These are phyloP conservation scores for Cervus canadensis DNA, from an alignment of 2,113 vertebrate genomes.

Conservation along the genomic window DNA sequence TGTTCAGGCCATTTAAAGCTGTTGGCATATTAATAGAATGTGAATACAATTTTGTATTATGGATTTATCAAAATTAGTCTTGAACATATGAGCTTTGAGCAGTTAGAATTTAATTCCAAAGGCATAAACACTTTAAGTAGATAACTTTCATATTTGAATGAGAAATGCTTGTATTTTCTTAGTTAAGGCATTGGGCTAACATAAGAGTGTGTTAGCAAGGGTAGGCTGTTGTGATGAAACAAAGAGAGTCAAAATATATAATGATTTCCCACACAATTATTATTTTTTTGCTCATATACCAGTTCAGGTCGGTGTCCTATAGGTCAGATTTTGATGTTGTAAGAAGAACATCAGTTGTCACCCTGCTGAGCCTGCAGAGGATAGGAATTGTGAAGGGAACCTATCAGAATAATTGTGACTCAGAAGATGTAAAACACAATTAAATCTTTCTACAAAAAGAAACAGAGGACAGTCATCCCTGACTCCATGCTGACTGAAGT, in stretches of 20 bases:
- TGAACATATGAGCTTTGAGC: neutral
- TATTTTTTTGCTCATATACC: neutral
- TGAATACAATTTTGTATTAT: neutral
- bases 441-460: conserved; percentile 9
- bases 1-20: neutral
- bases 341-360: neutral
- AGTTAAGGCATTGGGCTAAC: neutral
- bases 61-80: neutral
- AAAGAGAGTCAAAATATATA: neutral
- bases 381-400: neutral
- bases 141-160: conserved; percentile 9
- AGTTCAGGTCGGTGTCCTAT: neutral
- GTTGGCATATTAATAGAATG: neutral
- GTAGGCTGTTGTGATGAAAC: neutral
- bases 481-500: neutral
- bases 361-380: neutral
- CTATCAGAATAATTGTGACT: conserved; percentile 17
- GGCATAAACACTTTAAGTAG: neutral
- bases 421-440: conserved; percentile 33
- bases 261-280: neutral
- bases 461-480: neutral
- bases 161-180: conserved; percentile 3
- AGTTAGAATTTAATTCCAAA: neutral
- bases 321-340: conserved; percentile 1
- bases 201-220: neutral